These are phyloP conservation scores for Xenotilapia longispinis DNA, from an alignment of 2,113 vertebrate genomes.

Conservation along the genomic window DNA sequence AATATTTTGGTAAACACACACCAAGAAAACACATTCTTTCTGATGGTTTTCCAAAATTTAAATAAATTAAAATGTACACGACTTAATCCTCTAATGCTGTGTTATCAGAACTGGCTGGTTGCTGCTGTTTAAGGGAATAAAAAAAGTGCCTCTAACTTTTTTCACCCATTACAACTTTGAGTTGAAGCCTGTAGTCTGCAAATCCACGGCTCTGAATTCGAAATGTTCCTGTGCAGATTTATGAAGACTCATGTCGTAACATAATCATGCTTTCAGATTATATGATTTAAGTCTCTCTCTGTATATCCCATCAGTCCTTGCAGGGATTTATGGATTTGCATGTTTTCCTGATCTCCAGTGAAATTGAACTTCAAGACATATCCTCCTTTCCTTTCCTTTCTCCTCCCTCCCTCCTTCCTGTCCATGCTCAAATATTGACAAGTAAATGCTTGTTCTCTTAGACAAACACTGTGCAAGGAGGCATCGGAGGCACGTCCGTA, in stretches of 20 bases:
- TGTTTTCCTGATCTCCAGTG: constrained; percentile 14
- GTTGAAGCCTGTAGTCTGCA: not conserved
- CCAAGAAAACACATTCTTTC: not conserved
- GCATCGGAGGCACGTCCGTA: not conserved
- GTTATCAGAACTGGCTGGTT: not conserved
- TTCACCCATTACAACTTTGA: not conserved
- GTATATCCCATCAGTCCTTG: constrained; percentile 10
- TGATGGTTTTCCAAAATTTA: not conserved
- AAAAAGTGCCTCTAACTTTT: not conserved
- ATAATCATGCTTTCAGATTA: constrained; percentile 27
- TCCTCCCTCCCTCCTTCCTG: not conserved
- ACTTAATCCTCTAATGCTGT: not conserved
- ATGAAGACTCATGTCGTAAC: constrained; percentile 6
- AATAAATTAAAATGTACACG: not conserved
- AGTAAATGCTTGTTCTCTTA: not conserved
- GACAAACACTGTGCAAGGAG: not conserved
- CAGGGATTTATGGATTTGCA: constrained; percentile 55
- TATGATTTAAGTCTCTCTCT: constrained; percentile 23
- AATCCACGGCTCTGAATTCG: not conserved
- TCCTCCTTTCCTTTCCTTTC: not conserved
- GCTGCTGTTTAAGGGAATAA: not conserved
- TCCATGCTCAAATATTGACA: not conserved
- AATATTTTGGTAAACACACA: not conserved
- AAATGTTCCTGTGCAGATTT: not conserved
- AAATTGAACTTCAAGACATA: constrained; percentile 22